Conservation (phyloP, 2,113 vertebrate species). For the Coregonus clupeaformis region DNA sequence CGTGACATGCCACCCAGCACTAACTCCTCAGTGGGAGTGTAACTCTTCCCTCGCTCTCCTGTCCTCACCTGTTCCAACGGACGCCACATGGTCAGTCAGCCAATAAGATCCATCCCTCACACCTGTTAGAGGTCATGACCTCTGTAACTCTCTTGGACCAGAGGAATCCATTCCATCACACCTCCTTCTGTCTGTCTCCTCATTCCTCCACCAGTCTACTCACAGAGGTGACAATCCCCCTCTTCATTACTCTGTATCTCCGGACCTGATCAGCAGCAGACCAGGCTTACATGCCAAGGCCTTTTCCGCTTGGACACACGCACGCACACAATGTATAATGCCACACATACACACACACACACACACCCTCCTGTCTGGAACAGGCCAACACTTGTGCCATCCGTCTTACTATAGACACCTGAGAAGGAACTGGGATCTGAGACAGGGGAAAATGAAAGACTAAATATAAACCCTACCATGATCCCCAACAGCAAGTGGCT, state of each 20-base stretch:
- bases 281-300: constrained; percentile 18
- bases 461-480: constrained; percentile 57
- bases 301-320: constrained; percentile 10
- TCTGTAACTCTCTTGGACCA: no score
- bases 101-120: no score
- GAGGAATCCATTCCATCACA: no score
- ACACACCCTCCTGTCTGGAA: constrained; percentile 3
- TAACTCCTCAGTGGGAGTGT: no score
- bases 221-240: constrained; percentile 44
- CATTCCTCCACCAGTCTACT: constrained; percentile 38
- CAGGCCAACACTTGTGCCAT: constrained; percentile 21
- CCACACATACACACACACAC: no score
- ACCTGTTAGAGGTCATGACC: no score
- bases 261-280: constrained; percentile 8
- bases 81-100: no score
- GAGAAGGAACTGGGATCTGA: constrained; percentile 30
- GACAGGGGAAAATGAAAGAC: constrained; percentile 18
- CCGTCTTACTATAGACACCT: constrained; percentile 46
- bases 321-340: neutral
- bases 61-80: no score
- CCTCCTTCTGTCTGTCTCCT: constrained; percentile 15
- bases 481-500: constrained; percentile 44
- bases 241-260: constrained; percentile 34
- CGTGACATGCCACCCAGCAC: no score
- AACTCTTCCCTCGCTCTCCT: no score